Conservation (phyloP, 2,113 vertebrate species). For the Ceyx melanurus region DNA sequence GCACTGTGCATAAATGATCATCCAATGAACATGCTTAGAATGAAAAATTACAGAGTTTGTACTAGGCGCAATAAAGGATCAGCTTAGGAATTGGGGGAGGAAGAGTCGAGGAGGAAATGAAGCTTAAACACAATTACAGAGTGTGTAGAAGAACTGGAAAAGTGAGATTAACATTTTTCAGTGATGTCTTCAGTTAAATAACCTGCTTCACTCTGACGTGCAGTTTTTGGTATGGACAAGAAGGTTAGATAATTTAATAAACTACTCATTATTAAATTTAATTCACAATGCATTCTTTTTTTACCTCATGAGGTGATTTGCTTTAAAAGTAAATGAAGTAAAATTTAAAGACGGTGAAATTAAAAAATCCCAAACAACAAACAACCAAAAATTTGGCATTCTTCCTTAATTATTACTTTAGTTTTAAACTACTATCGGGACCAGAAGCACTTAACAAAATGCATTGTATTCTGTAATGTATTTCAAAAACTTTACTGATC, state of each 20-base stretch:
- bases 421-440: background rate
- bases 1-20: background rate
- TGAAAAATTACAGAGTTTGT: slow-evolving; percentile 25
- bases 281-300: background rate
- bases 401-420: background rate
- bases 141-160: background rate
- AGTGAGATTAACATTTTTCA: slow-evolving; percentile 18
- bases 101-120: background rate
- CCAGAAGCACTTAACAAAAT: background rate
- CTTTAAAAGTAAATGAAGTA: background rate
- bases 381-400: background rate
- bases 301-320: background rate
- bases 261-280: background rate
- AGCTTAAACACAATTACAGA: slow-evolving; percentile 18
- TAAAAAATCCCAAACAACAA: background rate
- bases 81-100: background rate
- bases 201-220: background rate
- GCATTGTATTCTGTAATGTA: background rate
- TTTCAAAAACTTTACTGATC: background rate
- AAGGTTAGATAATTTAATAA: background rate
- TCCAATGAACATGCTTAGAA: background rate
- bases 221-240: background rate
- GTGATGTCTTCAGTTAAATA: slow-evolving; percentile 1
- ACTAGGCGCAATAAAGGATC: background rate
- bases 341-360: background rate